Evolutionary conservation across 2,113 vertebrate genomes (phyloP), one percentile per base, ranked within the genome.

Genomic region (Pristiophorus japonicus): DNA sequence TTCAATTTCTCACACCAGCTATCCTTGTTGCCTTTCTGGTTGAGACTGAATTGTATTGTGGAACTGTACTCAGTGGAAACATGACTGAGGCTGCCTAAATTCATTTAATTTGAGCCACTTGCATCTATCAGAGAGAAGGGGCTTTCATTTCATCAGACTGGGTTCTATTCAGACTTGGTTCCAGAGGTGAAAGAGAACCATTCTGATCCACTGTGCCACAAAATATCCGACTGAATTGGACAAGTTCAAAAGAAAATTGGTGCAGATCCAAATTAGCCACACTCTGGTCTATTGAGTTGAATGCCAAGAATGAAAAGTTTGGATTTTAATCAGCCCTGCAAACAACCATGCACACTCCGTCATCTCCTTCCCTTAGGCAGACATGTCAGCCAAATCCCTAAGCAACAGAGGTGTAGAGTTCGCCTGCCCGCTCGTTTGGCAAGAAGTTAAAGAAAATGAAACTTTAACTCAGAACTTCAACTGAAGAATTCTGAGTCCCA

Each of bases 401-500:
- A 88, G 27, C 27, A 88, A 63, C 47, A 84, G 30, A 45, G 38
- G 47, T 38, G 27, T 67, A 95, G 34, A 0, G 51, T 11, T 95
- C 95, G 27, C 85, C 0, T 65, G 5, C 3, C 70, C 3, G 81
- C 81, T 55, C 2, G 4, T 84, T 95, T 0, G 63, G 0, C 0
- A 20, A 20, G 96, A 90, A 88, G 0, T 18, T 96, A 91, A 92
- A 0, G 96, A 55, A 47, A 24, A 4, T 63, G 87, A 51, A 63
- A 88, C 24, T 30, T 51, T 2, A 42, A 94, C 34, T 94, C n/a
- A 92, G 30, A 63, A 65, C 59, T 65, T 94, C 11, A 93, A 14
- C 20, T 42, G 8, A 93, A 42, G 55, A 59, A 24, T n/a, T 55
- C 24, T 3, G 12, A 18, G 2, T 66, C 20, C 42, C 63, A 67